A percentile compares a stretch with the other conserved stretches of the same genome.
phyloP scores from a whole-genome alignment of 2,797 vertebrate genomes.

The Fringilla coelebs region DNA sequence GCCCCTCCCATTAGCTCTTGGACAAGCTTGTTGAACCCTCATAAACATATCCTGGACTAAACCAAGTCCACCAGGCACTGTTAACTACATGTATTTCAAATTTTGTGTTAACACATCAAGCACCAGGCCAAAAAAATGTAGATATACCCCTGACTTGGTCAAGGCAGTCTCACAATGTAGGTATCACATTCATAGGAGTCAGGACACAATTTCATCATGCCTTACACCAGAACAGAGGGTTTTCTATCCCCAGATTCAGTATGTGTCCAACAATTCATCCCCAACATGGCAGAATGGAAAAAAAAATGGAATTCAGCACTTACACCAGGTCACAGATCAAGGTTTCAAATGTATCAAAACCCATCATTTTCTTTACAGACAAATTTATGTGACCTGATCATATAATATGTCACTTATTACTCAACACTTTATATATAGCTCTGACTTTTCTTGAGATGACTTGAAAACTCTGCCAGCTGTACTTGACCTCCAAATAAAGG shows the following conservation, averaged over 20 bases:
- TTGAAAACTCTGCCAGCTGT: slow-evolving; percentile 65
- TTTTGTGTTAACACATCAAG: not conserved
- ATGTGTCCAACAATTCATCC: not conserved
- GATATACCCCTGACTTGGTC: not conserved
- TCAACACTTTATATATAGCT: slow-evolving; percentile 1
- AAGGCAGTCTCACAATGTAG: not conserved
- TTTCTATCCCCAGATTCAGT: not conserved
- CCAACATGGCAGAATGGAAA: not conserved
- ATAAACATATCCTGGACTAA: not conserved
- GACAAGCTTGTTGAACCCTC: not conserved
- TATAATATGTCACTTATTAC: not conserved
- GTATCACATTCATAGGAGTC: not conserved
- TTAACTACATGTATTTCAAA: not conserved
- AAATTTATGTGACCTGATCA: not conserved
- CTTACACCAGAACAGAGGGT: not conserved
- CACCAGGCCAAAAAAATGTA: not conserved
- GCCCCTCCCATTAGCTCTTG: not conserved
- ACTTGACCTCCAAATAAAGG: slow-evolving; percentile 65
- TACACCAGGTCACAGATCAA: not conserved
- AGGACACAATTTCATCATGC: not conserved
- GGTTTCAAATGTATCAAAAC: not conserved
- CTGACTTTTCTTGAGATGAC: slow-evolving; percentile 55
- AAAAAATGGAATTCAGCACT: accelerated
- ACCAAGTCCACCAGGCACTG: not conserved
- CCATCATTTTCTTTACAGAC: not conserved